Evolutionary conservation across 2,888 invertebrate genomes (phyloP).

Genomic region (Plagodis dolabraria): DNA sequence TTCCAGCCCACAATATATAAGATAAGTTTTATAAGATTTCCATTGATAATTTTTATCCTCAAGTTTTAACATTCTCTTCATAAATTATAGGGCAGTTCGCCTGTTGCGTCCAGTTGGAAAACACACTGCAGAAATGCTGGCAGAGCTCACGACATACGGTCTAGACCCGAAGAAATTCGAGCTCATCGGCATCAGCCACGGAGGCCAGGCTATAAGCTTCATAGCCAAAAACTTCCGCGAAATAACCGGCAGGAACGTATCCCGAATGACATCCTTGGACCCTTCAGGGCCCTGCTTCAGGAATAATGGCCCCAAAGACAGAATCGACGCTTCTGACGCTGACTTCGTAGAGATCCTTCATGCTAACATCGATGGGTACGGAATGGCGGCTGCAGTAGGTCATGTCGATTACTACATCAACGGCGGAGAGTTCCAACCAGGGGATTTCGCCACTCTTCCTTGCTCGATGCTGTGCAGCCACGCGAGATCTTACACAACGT

Average conservation of each 20-base stretch:
- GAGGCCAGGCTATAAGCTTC: not conserved
- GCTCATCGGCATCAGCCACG: not conserved
- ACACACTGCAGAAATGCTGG: slow-evolving; percentile 3
- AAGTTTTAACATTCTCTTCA: too few relatives aligned
- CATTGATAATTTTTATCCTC: too few relatives aligned
- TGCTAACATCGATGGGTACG: slow-evolving; percentile 43
- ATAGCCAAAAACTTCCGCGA: not conserved
- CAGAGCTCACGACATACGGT: not conserved
- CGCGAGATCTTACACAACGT: not conserved
- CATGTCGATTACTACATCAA: not conserved
- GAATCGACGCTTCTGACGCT: slow-evolving; percentile 42
- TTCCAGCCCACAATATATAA: too few relatives aligned
- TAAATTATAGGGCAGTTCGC: not conserved
- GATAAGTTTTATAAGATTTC: too few relatives aligned
- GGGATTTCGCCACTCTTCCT: not conserved
- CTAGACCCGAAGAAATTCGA: not conserved
- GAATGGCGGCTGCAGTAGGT: slow-evolving; percentile 34
- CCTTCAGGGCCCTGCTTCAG: not conserved
- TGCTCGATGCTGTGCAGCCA: not conserved
- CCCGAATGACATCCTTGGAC: not conserved
- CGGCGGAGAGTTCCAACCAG: not conserved
- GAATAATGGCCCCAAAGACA: slow-evolving; percentile 34
- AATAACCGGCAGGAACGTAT: not conserved
- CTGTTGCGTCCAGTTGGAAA: not conserved
- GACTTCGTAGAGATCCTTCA: slow-evolving; percentile 41